phyloP scores from a whole-genome alignment of 2,888 invertebrate species.

The Helicoverpa assulta region DNA sequence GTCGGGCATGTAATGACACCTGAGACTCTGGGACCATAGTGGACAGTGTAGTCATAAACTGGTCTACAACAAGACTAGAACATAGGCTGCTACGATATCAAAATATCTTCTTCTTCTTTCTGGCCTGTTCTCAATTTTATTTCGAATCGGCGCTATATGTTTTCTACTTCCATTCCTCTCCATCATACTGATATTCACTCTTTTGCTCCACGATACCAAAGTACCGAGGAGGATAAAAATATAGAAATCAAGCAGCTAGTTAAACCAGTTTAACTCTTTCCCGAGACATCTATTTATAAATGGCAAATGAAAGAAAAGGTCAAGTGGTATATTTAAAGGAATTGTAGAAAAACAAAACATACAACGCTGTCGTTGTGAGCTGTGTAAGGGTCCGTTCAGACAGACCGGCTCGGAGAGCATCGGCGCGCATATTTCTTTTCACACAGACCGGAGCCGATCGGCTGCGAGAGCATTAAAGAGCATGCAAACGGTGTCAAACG shows the following conservation, averaged over 20 bases:
- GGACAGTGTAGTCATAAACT: background rate
- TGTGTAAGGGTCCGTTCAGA: too few relatives aligned
- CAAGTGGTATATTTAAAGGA: conserved; percentile 12
- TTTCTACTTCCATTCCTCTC: too few relatives aligned
- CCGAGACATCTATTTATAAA: background rate
- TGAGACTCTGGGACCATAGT: background rate
- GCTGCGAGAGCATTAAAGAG: too few relatives aligned
- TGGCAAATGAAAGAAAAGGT: conserved; percentile 27
- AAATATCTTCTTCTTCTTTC: background rate
- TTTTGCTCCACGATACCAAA: background rate
- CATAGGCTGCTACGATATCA: background rate
- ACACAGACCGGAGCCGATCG: too few relatives aligned
- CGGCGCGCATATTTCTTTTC: too few relatives aligned
- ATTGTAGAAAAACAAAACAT: conserved; percentile 18
- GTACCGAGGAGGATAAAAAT: background rate
- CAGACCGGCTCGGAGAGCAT: too few relatives aligned
- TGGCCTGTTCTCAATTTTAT: too few relatives aligned
- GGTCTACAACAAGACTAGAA: background rate
- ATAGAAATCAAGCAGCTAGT: background rate
- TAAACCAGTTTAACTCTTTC: background rate
- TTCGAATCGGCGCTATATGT: too few relatives aligned
- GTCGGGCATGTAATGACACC: too few relatives aligned
- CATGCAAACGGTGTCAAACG: too few relatives aligned
- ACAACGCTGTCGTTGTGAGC: background rate
- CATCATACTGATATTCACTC: too few relatives aligned